Percentiles rank a stretch among this genome's conserved stretches.
Conservation (phyloP, 2,113 vertebrate genomes). For the Cyprinodon variegatus region DNA sequence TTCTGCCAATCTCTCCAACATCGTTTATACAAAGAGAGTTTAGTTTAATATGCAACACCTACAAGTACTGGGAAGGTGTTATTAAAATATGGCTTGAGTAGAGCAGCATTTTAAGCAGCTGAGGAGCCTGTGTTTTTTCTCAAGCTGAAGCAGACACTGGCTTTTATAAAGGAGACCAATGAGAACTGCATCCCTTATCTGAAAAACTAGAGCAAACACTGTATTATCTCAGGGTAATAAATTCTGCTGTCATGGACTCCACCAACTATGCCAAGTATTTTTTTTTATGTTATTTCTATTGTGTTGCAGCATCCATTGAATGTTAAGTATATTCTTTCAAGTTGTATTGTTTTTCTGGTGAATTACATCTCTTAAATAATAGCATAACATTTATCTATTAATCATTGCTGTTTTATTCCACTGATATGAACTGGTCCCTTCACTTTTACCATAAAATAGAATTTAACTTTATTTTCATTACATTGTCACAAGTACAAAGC, state of each 20-base stretch:
- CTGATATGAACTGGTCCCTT: background rate
- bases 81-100: background rate
- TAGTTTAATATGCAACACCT: background rate
- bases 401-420: background rate
- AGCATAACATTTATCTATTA: background rate
- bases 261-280: background rate
- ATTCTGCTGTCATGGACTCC: background rate
- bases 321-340: background rate
- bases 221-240: background rate
- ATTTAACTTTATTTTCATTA: too few species aligned
- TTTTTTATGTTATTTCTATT: background rate
- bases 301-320: background rate
- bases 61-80: background rate
- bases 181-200: background rate
- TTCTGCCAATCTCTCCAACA: background rate
- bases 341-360: background rate
- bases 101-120: background rate
- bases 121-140: background rate
- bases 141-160: background rate
- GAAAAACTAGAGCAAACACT: background rate
- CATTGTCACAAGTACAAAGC: too few species aligned
- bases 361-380: background rate
- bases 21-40: background rate
- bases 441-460: background rate
- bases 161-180: background rate